Base-by-base conservation (phyloP, 1,140 invertebrate genomes). In the Oppia nitens region DNA sequence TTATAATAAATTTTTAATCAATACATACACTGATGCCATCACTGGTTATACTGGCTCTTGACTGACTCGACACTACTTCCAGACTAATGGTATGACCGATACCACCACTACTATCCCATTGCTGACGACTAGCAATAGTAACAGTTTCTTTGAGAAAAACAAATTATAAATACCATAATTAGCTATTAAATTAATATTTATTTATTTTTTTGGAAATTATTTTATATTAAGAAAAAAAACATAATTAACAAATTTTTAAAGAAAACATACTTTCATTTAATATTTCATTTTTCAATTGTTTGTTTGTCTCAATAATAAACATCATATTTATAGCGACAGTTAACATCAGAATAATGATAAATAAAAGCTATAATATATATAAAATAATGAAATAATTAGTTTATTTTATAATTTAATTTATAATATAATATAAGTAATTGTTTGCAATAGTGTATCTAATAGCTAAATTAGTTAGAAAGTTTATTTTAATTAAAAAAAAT, bases 11-110 rank as follows among this genome's bases (percentile, higher is more conserved):
- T 54, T 45, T 9, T 20, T 20, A 54, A 21, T 25, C 4, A 32
- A 65, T 71, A 1, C 53, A 72, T 69, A 80, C 78, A 55, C 74
- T 78, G 23, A 77, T 76, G n/a, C 78, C 78, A 68, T 79, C 78
- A 12, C 80, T 75, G 27, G 71, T 73, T 12, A 80, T 74, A 29
- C 73, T 72, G 0, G 78, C 78, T 55, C 74, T 68, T 17, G 73
- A 72, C 62, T 78, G 77, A 65, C 77, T 79, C 27, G 77, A 79
- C 17, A 75, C 61, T 3, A 79, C 76, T 66, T 79, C 77, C 25
- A 80, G 68, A 0, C 70, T 71, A 12, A 79, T 64, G 0, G 23
- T 6, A 25, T 51, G n/a, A n/a, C n/a, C n/a, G n/a, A n/a, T n/a
- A n/a, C n/a, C n/a, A n/a, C n/a, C n/a, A n/a, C n/a, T n/a, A n/a